Evolutionary conservation across 2,888 invertebrate genomes (phyloP), one percentile per base, ranked within the genome.

Genomic region (Oscheius sp.): DNA sequence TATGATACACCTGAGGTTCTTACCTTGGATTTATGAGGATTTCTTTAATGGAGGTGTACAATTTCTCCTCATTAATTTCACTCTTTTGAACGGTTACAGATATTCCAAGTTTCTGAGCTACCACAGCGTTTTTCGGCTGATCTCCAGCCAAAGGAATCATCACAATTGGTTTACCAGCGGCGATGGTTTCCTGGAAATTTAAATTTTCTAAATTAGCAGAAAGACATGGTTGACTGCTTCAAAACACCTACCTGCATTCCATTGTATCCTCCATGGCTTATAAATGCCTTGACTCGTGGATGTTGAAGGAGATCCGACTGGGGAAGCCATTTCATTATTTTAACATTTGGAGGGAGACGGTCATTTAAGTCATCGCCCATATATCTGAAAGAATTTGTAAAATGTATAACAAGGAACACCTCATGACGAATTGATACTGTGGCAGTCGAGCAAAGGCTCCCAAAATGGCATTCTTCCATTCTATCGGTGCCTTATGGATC

Each of bases 391-490:
- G 78, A 63, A 6, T 24, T 24, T 12, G 26, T n/a, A n/a, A n/a
- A n/a, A n/a, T n/a, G n/a, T n/a, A n/a, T n/a, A n/a, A n/a, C 5
- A 36, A 8, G 9, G 14, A 32, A 32, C n/a, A 54, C 44, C 59
- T 41, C 38, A 64, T 38, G 24, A 81, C 67, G 62, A 82, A 74
- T 45, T 73, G 74, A 44, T 74, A 73, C 49, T 78, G 59, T 9
- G 80, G 74, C 32, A 77, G 71, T 20, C 69, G 51, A 2, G 65
- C 36, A 26, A 68, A 62, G 1, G 64, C 63, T 26, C 30, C 32
- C 33, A 68, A 47, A 8, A 68, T 26, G 24, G 54, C 64, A 6
- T 12, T 24, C 47, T 73, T 73, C 70, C 64, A 68, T 4, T 41
- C 26, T 6, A 22, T 26, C 0, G 73, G 70, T 59, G 71, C 71